A percentile compares a stretch with the other conserved stretches of the same genome.
Evolutionary conservation across 2,888 invertebrate genomes (phyloP).

Genomic region (Meloe dianella): DNA sequence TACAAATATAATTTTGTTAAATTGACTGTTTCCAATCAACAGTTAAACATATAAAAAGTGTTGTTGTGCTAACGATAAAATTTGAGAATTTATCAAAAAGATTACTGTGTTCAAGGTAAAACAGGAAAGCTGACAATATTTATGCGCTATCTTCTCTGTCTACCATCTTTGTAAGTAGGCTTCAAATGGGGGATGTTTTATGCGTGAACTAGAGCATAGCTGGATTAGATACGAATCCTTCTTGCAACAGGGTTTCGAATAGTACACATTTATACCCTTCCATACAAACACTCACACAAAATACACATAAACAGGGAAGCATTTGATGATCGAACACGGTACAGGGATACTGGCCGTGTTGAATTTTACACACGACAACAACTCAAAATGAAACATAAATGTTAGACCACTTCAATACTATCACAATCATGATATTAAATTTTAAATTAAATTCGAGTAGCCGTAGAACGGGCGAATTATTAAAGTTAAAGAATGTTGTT

Average conservation of each 20-base stretch:
- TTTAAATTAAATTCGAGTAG: too few species aligned
- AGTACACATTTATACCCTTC: background rate
- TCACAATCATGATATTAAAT: too few species aligned
- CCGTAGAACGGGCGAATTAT: too few species aligned
- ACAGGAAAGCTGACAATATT: constrained; percentile 12
- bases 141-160: constrained; percentile 5
- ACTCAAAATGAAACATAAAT: background rate
- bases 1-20: background rate
- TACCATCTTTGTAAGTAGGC: constrained; percentile 7
- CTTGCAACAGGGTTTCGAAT: constrained; percentile 29
- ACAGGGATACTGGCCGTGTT: constrained; percentile 26
- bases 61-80: too few species aligned
- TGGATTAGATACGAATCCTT: constrained; percentile 29
- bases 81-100: background rate
- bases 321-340: constrained; percentile 24
- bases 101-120: background rate
- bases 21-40: constrained; percentile 1
- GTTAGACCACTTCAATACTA: background rate
- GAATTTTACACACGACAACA: constrained; percentile 26
- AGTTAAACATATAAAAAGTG: background rate
- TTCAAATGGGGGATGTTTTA: constrained; percentile 12
- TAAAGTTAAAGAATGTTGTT: background rate
- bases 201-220: constrained; percentile 30
- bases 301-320: background rate
- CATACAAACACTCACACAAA: background rate